Base-by-base conservation (phyloP, 92 coral and sea anemone genomes). In the Heteractis magnifica region DNA sequence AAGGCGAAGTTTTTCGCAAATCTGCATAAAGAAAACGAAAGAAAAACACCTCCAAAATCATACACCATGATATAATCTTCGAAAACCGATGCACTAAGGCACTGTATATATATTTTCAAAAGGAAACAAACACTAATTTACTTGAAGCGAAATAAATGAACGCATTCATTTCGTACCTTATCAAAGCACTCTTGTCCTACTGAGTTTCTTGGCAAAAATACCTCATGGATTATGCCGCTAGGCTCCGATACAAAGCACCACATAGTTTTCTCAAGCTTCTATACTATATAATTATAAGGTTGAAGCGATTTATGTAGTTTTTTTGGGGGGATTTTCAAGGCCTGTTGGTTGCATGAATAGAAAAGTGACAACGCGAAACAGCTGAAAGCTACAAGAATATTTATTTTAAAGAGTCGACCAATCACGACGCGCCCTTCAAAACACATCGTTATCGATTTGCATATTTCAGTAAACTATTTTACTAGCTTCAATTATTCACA, bases 161-260 rank as follows among this genome's bases (percentile, higher is more conserved):
- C 71, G 55, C 49, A 56, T 78, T 34, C 52, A 26, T 52, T 44
- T 34, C 56, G 71, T 89, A 92, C 99, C 94, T 96, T 94, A 90
- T 96, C 98, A 80, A 96, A 96, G 84, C 99, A 96, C 82, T 96
- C 99, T 84, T 96, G 98, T 77, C 99, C 99, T 78, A 90, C 91
- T 1, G 99, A 95, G 81, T 93, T 90, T 78, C 95, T 89, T 44
- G 98, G 88, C 51, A 96, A 88, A 85, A 92, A 88, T 76, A 96
- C 89, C 78, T 96, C 99, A 84, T 96, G 99, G 77, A 96, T 96
- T 21, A 96, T 94, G 23, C 99, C 99, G 83, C 93, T 94, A 16
- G 99, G 99, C 81, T 96, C 99, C 58, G 95, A 89, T 73, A 96
- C 84, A 53, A 96, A 90, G 85, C 99, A 96, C 99, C 99, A 96